Evolutionary conservation across 2,888 invertebrate genomes (phyloP).

Genomic region (Arge pagana): DNA sequence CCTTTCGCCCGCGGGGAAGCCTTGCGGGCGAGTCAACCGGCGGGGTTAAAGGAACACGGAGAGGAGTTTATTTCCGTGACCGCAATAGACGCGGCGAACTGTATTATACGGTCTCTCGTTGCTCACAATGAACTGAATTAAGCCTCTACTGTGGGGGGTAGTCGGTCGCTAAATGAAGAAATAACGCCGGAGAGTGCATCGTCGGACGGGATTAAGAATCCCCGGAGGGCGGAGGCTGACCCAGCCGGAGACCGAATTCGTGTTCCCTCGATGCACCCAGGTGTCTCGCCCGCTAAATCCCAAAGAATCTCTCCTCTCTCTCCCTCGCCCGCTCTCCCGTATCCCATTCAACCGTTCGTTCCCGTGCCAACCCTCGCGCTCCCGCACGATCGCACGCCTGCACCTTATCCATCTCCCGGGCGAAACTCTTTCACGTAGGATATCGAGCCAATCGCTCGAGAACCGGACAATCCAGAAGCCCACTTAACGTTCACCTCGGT

Average conservation of each 20-base stretch:
- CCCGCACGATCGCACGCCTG: no score
- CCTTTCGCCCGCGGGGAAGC: no score
- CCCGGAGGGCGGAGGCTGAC: slow-evolving; percentile 27
- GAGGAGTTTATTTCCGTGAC: slow-evolving; percentile 12
- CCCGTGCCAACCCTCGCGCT: slow-evolving; percentile 29
- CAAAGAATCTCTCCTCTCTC: slow-evolving; percentile 35
- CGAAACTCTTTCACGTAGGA: no score
- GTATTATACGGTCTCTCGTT: slow-evolving; percentile 23
- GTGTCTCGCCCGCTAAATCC: slow-evolving; percentile 39
- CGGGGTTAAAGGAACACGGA: no score
- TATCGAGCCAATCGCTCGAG: no score
- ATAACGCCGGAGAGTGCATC: slow-evolving; percentile 41
- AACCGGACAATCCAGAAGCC: slow-evolving; percentile 25
- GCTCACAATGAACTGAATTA: slow-evolving; percentile 24
- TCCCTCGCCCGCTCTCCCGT: slow-evolving; percentile 15
- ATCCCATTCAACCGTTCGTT: slow-evolving; percentile 30
- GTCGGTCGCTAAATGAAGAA: slow-evolving; percentile 41
- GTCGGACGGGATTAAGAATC: slow-evolving; percentile 39
- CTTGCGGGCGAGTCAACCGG: no score
- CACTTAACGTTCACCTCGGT: slow-evolving; percentile 16
- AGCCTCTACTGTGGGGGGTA: slow-evolving; percentile 21
- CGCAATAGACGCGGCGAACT: slow-evolving; percentile 17
- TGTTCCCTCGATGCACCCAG: slow-evolving; percentile 39
- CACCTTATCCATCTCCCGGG: no score
- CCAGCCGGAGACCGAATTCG: slow-evolving; percentile 31